Conservation (phyloP, 1,140 invertebrate species). For the Andricus grossulariae region DNA sequence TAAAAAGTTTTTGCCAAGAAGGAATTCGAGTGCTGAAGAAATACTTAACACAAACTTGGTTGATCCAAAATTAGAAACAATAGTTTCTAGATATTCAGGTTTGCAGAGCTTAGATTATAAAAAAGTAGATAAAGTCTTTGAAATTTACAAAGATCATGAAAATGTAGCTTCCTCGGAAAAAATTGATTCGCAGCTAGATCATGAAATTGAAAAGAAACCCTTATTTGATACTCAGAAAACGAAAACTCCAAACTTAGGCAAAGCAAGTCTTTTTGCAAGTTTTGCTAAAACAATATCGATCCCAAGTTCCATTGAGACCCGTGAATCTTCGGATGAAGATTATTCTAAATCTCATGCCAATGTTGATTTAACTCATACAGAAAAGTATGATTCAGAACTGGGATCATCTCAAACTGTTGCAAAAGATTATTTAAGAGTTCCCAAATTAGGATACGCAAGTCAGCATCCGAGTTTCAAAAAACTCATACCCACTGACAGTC, state of each 20-base stretch:
- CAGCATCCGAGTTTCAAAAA: slow-evolving; percentile 45
- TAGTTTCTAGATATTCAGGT: too few species aligned
- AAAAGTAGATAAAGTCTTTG: too few species aligned
- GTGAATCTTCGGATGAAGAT: slow-evolving; percentile 38
- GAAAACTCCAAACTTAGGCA: slow-evolving; percentile 50
- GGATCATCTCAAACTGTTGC: not conserved
- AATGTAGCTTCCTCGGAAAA: too few species aligned
- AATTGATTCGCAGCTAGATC: too few species aligned
- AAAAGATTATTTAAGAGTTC: slow-evolving; percentile 38
- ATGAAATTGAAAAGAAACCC: not conserved
- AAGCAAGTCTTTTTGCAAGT: slow-evolving; percentile 47
- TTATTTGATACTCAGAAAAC: not conserved
- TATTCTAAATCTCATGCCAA: slow-evolving; percentile 35
- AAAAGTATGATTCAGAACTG: not conserved
- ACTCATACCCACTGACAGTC: slow-evolving; percentile 1
- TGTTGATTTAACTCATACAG: not conserved
- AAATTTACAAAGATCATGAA: too few species aligned
- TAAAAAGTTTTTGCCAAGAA: slow-evolving; percentile 1
- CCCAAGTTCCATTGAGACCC: slow-evolving; percentile 39
- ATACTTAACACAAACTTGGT: slow-evolving; percentile 34
- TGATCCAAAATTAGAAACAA: not conserved
- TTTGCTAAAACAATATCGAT: slow-evolving; percentile 52
- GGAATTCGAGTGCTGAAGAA: not conserved
- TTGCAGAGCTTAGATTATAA: too few species aligned
- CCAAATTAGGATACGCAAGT: slow-evolving; percentile 39